phyloP scores from a whole-genome alignment of 2,888 invertebrate genomes.

The Drosophila meridiana region DNA sequence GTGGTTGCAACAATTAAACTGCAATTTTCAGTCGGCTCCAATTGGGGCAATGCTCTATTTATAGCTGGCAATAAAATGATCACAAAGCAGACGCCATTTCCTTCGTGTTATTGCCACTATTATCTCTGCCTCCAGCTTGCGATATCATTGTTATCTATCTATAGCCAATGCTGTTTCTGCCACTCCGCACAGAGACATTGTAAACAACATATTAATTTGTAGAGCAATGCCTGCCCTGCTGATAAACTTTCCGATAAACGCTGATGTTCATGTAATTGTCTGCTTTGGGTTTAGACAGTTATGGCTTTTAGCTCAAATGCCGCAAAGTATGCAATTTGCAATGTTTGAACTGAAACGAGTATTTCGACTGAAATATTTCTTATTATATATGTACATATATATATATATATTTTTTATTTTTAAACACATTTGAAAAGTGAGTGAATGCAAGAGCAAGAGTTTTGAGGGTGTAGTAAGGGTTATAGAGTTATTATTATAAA shows the following conservation, averaged over 20 bases:
- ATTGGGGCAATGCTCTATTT: conserved; percentile 1
- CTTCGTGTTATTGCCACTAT: background rate
- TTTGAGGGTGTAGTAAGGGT: no score
- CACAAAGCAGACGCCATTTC: background rate
- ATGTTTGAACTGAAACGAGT: no score
- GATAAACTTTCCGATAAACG: background rate
- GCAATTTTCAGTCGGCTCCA: background rate
- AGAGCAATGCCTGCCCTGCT: background rate
- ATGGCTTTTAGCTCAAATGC: background rate
- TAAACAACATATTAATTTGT: background rate
- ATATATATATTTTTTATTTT: no score
- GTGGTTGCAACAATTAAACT: conserved; percentile 18
- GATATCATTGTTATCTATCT: conserved; percentile 1
- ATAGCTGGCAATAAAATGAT: background rate
- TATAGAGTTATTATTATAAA: no score
- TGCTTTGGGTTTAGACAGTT: background rate
- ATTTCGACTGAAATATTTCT: no score
- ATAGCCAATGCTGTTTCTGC: no score
- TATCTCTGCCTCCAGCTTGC: background rate
- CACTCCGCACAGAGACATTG: no score
- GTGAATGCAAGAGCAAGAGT: no score
- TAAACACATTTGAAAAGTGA: no score
- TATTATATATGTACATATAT: no score
- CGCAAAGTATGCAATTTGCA: conserved; percentile 3
- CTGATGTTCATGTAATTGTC: background rate